Base-by-base conservation (phyloP, 2,113 vertebrate genomes). In the Tonatia bakeri region DNA sequence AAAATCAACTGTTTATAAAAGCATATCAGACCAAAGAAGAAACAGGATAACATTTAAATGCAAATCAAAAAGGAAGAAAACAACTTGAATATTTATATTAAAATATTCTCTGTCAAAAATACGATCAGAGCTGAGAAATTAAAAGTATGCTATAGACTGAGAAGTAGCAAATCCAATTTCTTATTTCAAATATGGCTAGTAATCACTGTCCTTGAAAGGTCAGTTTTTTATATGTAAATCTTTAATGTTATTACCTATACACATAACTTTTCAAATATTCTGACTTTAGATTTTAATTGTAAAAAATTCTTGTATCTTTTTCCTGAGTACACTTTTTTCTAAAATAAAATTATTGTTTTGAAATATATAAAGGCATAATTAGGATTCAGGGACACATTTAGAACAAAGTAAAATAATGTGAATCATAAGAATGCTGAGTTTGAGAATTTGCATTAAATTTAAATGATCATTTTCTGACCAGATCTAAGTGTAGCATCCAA, bases 341-440 rank as follows among this genome's bases (percentile, higher is more conserved):
- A 90, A 94, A 91, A 93, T 70, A 50, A 95, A 82, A 22, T 88
- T 50, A 40, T 50, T 90, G 6, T 86, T 88, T 8, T 94, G n/a
- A 45, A 94, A 36, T 72, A 26, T 43, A n/a, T 4, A 17, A 33
- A 91, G 40, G 22, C 9, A 14, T 82, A 45, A 40, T 73, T 94
- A 87, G 33, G 19, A 81, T 90, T 94, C 79, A 56, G n/a, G 22
- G 19, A 89, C 33, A 59, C 22, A 83, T 82, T 84, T 87, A 61
- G 33, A 88, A 38, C 33, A 86, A 59, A 89, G n/a, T 76, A n/a
- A 80, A 85, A n/a, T 16, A 82, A 40, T 77, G 6, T n/a, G 22
- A 80, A 24, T 75, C 10, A 0, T 22, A 86, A 94, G 45, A 67
- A 73, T 82, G 13, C 12, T 67, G 10, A 84, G 3, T 80, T 81